Conservation (phyloP, 1,140 invertebrate species). For the Diuraphis noxia region DNA sequence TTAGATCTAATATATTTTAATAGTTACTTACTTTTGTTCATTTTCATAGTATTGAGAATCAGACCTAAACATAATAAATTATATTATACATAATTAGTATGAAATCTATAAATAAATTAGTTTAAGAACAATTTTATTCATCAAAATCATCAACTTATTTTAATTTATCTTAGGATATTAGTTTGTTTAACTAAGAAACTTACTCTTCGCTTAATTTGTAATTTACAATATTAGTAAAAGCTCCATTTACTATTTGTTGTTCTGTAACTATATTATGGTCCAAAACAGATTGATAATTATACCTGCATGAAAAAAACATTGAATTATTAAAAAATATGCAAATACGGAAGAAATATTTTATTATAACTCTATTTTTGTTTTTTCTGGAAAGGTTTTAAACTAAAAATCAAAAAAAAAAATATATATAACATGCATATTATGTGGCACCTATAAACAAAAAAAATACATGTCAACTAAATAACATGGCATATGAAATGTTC, state of each 20-base stretch:
- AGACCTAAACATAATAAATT: neutral
- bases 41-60: neutral
- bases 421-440: too few relatives aligned
- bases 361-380: too few relatives aligned
- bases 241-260: neutral
- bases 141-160: neutral
- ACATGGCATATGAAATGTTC: too few relatives aligned
- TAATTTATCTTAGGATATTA: neutral
- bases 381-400: too few relatives aligned
- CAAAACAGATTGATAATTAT: neutral
- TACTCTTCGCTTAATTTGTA: neutral
- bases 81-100: neutral
- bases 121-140: neutral
- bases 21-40: neutral
- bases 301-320: neutral
- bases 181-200: neutral
- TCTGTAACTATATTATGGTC: neutral
- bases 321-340: neutral
- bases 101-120: neutral
- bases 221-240: neutral
- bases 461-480: too few relatives aligned
- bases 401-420: too few relatives aligned
- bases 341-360: too few relatives aligned
- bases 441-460: too few relatives aligned
- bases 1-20: neutral